Evolutionary conservation across 1,140 invertebrate species (phyloP).

Genomic region (Drosophila virilis): DNA sequence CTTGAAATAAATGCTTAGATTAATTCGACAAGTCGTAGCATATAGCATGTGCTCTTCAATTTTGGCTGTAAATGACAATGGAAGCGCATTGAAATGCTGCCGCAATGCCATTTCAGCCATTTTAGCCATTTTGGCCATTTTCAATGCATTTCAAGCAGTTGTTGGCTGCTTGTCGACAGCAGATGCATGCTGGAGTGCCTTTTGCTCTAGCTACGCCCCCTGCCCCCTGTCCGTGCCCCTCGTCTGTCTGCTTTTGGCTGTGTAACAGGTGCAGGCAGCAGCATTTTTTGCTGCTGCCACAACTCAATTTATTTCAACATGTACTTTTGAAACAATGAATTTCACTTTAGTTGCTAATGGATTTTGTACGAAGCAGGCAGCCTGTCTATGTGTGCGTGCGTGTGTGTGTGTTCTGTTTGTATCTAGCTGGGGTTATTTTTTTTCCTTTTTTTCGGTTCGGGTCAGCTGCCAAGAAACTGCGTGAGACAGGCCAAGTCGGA

Average conservation of each 20-base stretch:
- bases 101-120: constrained; percentile 21
- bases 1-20: neutral
- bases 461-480: constrained; percentile 51
- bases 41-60: neutral
- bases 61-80: constrained; percentile 55
- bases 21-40: neutral
- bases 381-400: constrained; percentile 19
- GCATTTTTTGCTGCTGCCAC: constrained; percentile 56
- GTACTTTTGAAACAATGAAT: constrained; percentile 82
- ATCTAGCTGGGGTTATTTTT: constrained; percentile 4
- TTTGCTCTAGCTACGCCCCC: constrained; percentile 7
- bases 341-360: constrained; percentile 83
- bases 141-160: constrained; percentile 65
- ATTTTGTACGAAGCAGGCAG: constrained; percentile 70
- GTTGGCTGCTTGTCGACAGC: constrained; percentile 46
- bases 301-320: constrained; percentile 83
- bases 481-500: constrained; percentile 41
- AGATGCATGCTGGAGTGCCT: constrained; percentile 34
- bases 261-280: constrained; percentile 75
- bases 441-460: constrained; percentile 17
- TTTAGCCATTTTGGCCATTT: constrained; percentile 41
- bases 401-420: constrained; percentile 1
- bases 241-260: constrained; percentile 44
- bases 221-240: constrained; percentile 1
- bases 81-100: constrained; percentile 64